Percentiles rank a stretch among this genome's conserved stretches.
Conservation (phyloP, 2,113 vertebrate genomes). For the Tachycineta bicolor region DNA sequence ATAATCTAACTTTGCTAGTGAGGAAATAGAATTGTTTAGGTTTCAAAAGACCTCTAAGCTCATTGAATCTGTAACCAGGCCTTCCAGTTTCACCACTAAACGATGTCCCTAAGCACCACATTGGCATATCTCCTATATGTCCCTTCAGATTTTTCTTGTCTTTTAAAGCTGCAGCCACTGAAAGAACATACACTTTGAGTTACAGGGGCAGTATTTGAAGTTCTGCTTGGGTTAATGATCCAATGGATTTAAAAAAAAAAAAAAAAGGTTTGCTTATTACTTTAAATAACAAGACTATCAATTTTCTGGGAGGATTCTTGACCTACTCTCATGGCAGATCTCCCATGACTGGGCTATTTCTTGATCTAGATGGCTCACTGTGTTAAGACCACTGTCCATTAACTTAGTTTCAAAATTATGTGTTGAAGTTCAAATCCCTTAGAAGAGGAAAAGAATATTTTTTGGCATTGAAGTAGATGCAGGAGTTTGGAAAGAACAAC, state of each 20-base stretch:
- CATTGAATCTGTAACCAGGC: not conserved
- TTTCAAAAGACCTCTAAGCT: not conserved
- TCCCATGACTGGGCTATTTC: not conserved
- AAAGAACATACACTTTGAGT: not conserved
- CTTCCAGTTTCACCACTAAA: not conserved
- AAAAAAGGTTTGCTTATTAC: not conserved
- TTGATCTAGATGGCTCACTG: not conserved
- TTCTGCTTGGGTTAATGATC: not conserved
- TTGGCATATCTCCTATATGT: not conserved
- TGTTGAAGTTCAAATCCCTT: not conserved
- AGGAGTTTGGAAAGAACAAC: not conserved
- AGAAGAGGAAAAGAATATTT: not conserved
- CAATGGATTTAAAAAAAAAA: not conserved
- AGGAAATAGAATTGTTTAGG: not conserved
- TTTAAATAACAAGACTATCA: not conserved
- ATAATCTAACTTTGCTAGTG: not conserved
- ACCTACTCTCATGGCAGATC: not conserved
- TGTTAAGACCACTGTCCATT: not conserved
- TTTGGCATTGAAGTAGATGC: not conserved
- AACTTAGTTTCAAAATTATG: not conserved
- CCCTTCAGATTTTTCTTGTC: not conserved
- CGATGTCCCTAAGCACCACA: not conserved
- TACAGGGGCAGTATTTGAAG: not conserved
- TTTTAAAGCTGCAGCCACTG: not conserved
- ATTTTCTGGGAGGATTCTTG: not conserved